Conservation (phyloP, 2,113 vertebrate genomes). For the Potamarius usumacintae region DNA sequence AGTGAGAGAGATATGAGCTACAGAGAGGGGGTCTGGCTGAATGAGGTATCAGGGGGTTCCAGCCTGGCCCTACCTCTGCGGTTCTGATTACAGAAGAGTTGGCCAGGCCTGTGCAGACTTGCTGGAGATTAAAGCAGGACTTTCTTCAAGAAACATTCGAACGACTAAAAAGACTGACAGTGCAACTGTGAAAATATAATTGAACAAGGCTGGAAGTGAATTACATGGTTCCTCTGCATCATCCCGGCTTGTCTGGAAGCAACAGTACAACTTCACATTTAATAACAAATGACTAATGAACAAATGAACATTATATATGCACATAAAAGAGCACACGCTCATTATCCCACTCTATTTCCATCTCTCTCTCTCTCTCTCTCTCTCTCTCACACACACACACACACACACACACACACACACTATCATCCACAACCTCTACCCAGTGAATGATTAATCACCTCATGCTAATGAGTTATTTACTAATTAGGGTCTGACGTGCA, state of each 20-base stretch:
- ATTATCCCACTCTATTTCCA: slow-evolving; percentile 22
- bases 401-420: slow-evolving; percentile 44
- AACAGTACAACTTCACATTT: slow-evolving; percentile 1
- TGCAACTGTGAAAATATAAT: slow-evolving; percentile 13
- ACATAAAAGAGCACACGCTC: slow-evolving; percentile 17
- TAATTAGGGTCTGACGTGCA: slow-evolving; percentile 75
- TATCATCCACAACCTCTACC: slow-evolving; percentile 64
- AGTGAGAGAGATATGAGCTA: slow-evolving; percentile 30
- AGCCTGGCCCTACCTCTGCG: slow-evolving; percentile 12
- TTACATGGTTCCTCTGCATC: background rate
- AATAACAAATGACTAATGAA: slow-evolving; percentile 18
- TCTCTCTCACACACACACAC: no score
- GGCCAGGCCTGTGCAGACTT: background rate
- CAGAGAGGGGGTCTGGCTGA: slow-evolving; percentile 8
- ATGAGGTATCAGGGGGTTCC: slow-evolving; percentile 10
- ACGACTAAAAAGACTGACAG: background rate
- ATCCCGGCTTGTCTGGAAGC: background rate
- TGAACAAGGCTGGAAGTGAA: background rate
- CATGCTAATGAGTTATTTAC: slow-evolving; percentile 80
- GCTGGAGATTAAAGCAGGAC: slow-evolving; percentile 10
- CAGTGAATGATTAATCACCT: slow-evolving; percentile 78
- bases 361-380: background rate
- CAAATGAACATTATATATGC: slow-evolving; percentile 27
- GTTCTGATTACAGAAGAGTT: slow-evolving; percentile 24
- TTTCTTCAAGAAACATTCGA: background rate